Evolutionary conservation across 1,140 invertebrate genomes (phyloP), one percentile per base, ranked within the genome.

Genomic region (Listronotus bonariensis): DNA sequence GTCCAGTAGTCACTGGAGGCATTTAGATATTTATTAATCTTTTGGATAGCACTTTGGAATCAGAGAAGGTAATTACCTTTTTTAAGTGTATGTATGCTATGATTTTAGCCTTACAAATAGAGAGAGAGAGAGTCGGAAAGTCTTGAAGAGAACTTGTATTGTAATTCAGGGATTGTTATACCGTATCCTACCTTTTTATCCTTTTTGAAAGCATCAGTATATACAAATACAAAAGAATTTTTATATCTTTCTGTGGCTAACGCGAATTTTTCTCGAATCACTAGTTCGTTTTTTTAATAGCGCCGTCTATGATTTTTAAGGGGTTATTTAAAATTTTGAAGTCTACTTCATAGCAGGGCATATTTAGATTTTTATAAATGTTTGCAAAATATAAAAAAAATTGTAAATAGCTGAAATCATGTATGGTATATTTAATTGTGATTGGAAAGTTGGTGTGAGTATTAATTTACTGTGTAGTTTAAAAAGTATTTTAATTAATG

Each of bases 81-180:
- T 49, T 67, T 6, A 67, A 8, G 12, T 40, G 11, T 53, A 12
- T 56, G 12, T 31, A 65, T 68, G 57, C 62, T 26, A 32, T 53
- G 4, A 53, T 51, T 55, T 62, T 62, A n/a, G 53, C 62, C 14
- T 7, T 40, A 51, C 55, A 59, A 36, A 68, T 60, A 38, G 17
- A 4, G 3, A 67, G 0, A 5, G 11, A 7, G 41, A 6, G 56
- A 38, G n/a, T 43, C 65, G 57, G n/a, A n/a, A n/a, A n/a, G n/a
- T n/a, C n/a, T n/a, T n/a, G n/a, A n/a, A n/a, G n/a, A n/a, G n/a
- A n/a, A n/a, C n/a, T n/a, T n/a, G n/a, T n/a, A n/a, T n/a, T n/a
- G n/a, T n/a, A n/a, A n/a, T n/a, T n/a, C n/a, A n/a, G n/a, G n/a
- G n/a, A n/a, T n/a, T n/a, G n/a, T n/a, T n/a, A n/a, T n/a, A n/a